These are phyloP conservation scores for Drosophila mimica DNA, from an alignment of 2,888 invertebrate species.

Conservation along the genomic window DNA sequence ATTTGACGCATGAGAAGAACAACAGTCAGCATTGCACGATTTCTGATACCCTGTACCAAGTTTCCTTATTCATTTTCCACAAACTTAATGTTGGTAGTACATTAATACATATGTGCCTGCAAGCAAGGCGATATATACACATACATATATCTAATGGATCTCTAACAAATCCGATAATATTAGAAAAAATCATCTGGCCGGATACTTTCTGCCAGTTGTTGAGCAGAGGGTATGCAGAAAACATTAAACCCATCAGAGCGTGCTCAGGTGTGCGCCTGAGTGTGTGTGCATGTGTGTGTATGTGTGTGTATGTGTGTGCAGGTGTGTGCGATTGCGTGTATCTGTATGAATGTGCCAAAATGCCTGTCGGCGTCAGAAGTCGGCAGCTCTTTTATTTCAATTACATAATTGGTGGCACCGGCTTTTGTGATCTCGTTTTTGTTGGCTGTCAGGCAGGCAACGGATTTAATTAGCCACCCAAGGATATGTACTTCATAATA, in stretches of 20 bases:
- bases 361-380: slow-evolving; percentile 22
- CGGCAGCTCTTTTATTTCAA: slow-evolving; percentile 57
- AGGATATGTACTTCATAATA: slow-evolving; percentile 37
- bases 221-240: slow-evolving; percentile 3
- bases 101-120: not conserved
- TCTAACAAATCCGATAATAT: not conserved
- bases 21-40: not conserved
- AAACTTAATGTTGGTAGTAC: not conserved
- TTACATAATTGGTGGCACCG: slow-evolving; percentile 44
- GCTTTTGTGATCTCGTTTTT: slow-evolving; percentile 12
- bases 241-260: not conserved
- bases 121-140: not conserved
- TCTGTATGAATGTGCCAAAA: slow-evolving; percentile 10
- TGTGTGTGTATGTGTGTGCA: not conserved
- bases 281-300: not conserved
- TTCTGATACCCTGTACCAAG: not conserved
- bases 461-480: slow-evolving; percentile 50
- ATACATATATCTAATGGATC: not conserved
- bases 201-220: not conserved
- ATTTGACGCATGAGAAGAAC: slow-evolving; percentile 13
- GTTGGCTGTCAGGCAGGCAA: slow-evolving; percentile 7
- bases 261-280: slow-evolving; percentile 5
- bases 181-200: not conserved
- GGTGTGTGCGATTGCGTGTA: not conserved
- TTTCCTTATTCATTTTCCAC: not conserved